Evolutionary conservation across 1,140 invertebrate genomes (phyloP).

Genomic region (Cydia fagiglandana): DNA sequence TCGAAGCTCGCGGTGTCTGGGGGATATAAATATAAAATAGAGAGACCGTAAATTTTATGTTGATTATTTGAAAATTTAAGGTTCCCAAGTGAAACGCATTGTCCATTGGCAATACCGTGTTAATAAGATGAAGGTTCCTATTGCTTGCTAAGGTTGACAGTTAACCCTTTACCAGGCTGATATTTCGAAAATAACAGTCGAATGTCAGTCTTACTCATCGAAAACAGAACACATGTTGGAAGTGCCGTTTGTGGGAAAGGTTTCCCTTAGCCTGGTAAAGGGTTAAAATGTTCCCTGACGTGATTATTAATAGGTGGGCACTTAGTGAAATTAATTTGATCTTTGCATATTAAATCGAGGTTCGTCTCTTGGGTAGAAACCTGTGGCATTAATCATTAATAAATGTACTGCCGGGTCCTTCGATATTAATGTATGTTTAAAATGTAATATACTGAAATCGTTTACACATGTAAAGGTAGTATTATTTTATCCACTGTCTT

Average conservation of each 20-base stretch:
- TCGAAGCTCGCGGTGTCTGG: slow-evolving; percentile 19
- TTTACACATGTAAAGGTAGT: not conserved
- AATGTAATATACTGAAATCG: not conserved
- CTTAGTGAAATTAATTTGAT: slow-evolving; percentile 18
- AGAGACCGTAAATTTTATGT: slow-evolving; percentile 14
- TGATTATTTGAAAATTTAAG: slow-evolving; percentile 31
- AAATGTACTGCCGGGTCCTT: slow-evolving; percentile 4
- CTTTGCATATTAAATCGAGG: slow-evolving; percentile 24
- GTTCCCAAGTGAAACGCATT: not conserved
- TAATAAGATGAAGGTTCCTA: slow-evolving; percentile 6
- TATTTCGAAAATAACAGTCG: too few species aligned
- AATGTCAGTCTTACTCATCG: too few species aligned
- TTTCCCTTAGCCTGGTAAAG: too few species aligned
- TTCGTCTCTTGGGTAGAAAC: slow-evolving; percentile 26
- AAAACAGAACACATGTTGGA: too few species aligned
- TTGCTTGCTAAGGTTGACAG: slow-evolving; percentile 3
- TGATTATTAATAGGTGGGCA: slow-evolving; percentile 18
- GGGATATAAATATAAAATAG: slow-evolving; percentile 27
- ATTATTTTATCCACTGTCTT: not conserved
- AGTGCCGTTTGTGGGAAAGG: too few species aligned
- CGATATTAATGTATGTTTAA: not conserved
- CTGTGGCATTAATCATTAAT: slow-evolving; percentile 3
- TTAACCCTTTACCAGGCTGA: too few species aligned
- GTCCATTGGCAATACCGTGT: not conserved
- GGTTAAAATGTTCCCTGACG: not conserved